Evolutionary conservation across 2,113 vertebrate species (phyloP).

Genomic region (Cygnus atratus): DNA sequence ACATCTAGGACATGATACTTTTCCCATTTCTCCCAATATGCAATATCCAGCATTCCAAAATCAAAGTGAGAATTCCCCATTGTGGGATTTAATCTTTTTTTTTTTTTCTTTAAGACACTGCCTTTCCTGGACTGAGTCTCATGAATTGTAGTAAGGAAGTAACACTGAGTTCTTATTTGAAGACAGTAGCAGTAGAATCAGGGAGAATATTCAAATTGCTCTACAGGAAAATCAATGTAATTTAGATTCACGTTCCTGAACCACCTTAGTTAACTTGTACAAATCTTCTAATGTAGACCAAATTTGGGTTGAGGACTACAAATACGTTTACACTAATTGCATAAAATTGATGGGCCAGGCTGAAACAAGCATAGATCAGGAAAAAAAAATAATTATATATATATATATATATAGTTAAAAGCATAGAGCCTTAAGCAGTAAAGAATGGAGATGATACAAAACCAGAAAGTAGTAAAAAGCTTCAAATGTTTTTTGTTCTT

Average conservation of each 20-base stretch:
- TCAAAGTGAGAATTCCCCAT: neutral
- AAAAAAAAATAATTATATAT: neutral
- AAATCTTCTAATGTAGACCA: neutral
- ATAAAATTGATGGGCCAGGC: neutral
- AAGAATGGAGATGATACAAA: neutral
- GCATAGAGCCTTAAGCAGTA: neutral
- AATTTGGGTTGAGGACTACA: neutral
- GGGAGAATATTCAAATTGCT: neutral
- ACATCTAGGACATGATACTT: neutral
- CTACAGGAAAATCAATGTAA: neutral
- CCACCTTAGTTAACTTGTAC: neutral
- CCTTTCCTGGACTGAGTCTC: neutral
- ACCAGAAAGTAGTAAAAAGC: neutral
- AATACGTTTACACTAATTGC: neutral
- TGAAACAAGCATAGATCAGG: neutral
- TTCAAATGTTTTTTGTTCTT: neutral
- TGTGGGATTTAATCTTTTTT: neutral
- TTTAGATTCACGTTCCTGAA: neutral
- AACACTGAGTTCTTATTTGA: neutral
- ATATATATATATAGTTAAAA: neutral
- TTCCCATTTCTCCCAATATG: neutral
- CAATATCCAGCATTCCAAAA: neutral
- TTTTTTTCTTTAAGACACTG: neutral
- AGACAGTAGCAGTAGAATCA: neutral
- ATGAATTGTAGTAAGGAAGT: neutral